Evolutionary conservation across 2,888 invertebrate species (phyloP).

Genomic region (Hypsopygia costalis): DNA sequence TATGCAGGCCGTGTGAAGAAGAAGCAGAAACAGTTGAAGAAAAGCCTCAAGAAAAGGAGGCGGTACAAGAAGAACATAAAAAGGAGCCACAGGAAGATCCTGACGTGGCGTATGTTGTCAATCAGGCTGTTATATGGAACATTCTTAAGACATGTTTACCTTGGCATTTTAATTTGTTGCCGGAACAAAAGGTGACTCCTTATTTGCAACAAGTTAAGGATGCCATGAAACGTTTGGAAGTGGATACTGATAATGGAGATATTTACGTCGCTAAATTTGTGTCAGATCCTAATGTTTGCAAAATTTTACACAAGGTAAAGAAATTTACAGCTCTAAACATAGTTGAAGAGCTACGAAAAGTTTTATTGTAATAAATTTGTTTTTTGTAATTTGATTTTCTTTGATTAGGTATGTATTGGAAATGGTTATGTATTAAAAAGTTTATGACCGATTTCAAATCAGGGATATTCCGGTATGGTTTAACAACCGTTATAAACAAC

Average conservation of each 20-base stretch:
- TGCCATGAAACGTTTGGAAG: constrained; percentile 43
- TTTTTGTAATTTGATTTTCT: no score
- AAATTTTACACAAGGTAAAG: constrained; percentile 54
- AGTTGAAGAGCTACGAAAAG: constrained; percentile 42
- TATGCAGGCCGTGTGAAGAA: constrained; percentile 59
- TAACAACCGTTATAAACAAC: no score
- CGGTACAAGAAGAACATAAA: constrained; percentile 43
- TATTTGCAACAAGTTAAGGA: constrained; percentile 44
- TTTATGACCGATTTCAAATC: no score
- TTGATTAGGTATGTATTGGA: no score
- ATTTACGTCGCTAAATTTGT: constrained; percentile 62
- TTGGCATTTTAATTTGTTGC: constrained; percentile 57
- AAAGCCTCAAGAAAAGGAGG: constrained; percentile 36
- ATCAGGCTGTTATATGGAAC: constrained; percentile 61
- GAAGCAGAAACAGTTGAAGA: constrained; percentile 36
- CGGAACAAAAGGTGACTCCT: constrained; percentile 45
- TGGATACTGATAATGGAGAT: constrained; percentile 57
- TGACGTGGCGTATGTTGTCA: constrained; percentile 51
- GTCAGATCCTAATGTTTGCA: constrained; percentile 47
- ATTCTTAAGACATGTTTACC: constrained; percentile 60
- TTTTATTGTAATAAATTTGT: constrained; percentile 19
- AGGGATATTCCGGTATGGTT: no score
- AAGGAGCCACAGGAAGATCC: constrained; percentile 41
- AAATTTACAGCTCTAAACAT: constrained; percentile 58
- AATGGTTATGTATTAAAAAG: no score